phyloP scores from a whole-genome alignment of 2,113 vertebrate genomes.

The Campylomormyrus numenius region DNA sequence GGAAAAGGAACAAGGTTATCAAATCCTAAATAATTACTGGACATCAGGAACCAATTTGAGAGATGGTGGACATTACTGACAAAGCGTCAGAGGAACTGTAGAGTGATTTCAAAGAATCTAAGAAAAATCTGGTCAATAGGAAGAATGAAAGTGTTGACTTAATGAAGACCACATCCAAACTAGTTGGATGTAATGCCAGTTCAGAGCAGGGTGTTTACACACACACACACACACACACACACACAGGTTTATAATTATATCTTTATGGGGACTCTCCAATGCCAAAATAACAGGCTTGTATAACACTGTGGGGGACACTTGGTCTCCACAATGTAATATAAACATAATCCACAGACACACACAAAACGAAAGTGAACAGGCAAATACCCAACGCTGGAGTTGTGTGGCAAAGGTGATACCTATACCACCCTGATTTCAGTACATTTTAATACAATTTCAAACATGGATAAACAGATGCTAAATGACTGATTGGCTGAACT shows the following conservation, averaged over 20 bases:
- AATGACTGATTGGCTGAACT: not conserved
- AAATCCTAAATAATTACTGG: not conserved
- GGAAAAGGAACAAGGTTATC: not conserved
- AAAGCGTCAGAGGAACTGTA: not conserved
- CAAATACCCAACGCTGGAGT: not conserved
- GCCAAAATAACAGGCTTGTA: no score
- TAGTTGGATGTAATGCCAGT: not conserved
- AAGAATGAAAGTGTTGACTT: not conserved
- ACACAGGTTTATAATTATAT: not conserved
- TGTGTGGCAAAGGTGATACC: not conserved
- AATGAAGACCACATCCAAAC: not conserved
- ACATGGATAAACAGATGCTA: not conserved
- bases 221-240: not conserved
- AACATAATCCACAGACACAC: not conserved
- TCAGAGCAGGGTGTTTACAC: not conserved
- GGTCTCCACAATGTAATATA: not conserved
- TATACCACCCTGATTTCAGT: not conserved
- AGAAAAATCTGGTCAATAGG: not conserved
- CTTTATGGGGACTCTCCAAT: not conserved
- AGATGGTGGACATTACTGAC: not conserved
- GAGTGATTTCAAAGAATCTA: not conserved
- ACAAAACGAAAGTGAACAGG: not conserved
- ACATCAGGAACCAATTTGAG: not conserved
- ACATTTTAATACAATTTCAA: not conserved
- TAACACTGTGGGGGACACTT: not conserved